Conservation (phyloP, 2,113 vertebrate genomes). For the Trichechus manatus region DNA sequence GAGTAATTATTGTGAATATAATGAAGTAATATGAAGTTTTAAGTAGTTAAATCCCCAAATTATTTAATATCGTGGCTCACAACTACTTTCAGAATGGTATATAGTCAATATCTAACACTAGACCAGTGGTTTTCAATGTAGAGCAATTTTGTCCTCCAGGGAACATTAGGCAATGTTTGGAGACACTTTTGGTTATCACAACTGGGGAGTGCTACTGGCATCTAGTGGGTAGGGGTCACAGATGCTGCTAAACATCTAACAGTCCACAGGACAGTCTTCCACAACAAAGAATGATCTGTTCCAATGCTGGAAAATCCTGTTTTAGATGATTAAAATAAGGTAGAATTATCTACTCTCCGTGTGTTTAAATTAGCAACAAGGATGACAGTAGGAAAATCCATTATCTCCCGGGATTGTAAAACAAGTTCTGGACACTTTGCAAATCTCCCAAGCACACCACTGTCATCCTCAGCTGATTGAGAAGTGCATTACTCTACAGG, state of each 20-base stretch:
- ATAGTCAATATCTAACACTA: neutral
- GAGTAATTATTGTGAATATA: neutral
- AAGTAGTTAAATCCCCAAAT: neutral
- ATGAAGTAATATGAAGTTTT: neutral
- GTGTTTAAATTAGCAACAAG: neutral
- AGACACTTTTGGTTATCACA: neutral
- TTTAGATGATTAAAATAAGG: neutral
- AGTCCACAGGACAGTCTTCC: neutral
- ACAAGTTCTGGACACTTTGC: neutral
- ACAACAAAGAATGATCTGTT: neutral
- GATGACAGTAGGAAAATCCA: neutral
- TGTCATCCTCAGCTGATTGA: neutral
- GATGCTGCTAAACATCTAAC: too few relatives aligned
- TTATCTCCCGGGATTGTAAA: neutral
- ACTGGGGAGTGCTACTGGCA: neutral
- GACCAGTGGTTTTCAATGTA: neutral
- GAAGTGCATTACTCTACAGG: neutral
- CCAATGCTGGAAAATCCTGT: neutral
- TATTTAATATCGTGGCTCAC: neutral
- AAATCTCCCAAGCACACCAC: neutral
- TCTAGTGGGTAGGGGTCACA: neutral
- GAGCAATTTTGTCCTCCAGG: neutral
- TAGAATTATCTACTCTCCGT: neutral
- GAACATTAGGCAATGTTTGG: neutral
- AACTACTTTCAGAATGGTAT: neutral